Evolutionary conservation across 2,888 invertebrate genomes (phyloP).

Genomic region (Stenoptilia bipunctidactyla): DNA sequence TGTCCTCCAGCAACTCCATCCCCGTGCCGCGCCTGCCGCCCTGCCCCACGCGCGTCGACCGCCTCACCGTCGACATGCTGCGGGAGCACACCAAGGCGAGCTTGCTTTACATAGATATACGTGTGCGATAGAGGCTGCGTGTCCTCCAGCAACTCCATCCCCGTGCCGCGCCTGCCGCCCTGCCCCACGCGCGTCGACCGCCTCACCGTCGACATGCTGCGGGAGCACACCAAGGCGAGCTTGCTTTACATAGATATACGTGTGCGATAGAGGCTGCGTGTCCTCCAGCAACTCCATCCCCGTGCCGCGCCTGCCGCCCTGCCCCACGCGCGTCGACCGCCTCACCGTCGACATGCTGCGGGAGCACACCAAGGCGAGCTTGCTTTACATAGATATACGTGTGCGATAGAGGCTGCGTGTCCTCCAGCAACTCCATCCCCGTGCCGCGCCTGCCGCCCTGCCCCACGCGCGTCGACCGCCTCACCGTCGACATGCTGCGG

Average conservation of each 20-base stretch:
- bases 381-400: no score
- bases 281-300: constrained; percentile 82
- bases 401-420: constrained; percentile 83
- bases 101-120: no score
- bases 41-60: constrained; percentile 82
- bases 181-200: constrained; percentile 84
- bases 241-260: no score
- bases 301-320: constrained; percentile 82
- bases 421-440: constrained; percentile 80
- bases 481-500: constrained; percentile 83
- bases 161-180: constrained; percentile 82
- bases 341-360: constrained; percentile 84
- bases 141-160: constrained; percentile 80
- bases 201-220: constrained; percentile 82
- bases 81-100: constrained; percentile 83
- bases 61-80: constrained; percentile 84
- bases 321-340: constrained; percentile 82
- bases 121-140: constrained; percentile 85
- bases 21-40: constrained; percentile 84
- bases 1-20: constrained; percentile 81
- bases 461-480: constrained; percentile 82
- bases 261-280: constrained; percentile 83
- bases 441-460: constrained; percentile 84
- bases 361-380: constrained; percentile 83
- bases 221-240: constrained; percentile 84